A percentile compares a stretch with the other conserved stretches of the same genome.
These are phyloP conservation scores for Tetrapedia diversipes DNA, from an alignment of 2,888 invertebrate genomes.

Conservation along the genomic window DNA sequence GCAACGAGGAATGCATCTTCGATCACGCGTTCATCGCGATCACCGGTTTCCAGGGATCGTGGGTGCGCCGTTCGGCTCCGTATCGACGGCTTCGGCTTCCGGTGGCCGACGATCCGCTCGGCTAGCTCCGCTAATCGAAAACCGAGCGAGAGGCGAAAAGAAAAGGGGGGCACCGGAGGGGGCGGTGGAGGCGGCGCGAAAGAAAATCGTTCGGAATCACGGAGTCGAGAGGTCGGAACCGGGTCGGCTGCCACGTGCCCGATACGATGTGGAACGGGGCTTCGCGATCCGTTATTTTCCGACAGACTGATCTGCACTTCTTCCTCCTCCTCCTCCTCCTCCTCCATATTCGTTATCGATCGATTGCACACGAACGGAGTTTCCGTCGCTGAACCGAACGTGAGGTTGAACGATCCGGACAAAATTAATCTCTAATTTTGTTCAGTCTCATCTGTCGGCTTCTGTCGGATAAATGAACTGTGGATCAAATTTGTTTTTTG, in stretches of 20 bases:
- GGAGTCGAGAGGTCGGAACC: constrained; percentile 40
- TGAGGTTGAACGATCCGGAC: no score
- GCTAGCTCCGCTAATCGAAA: constrained; percentile 75
- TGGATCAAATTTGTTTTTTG: no score
- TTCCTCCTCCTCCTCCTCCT: not conserved
- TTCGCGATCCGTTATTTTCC: constrained; percentile 27
- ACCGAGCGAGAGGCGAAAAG: constrained; percentile 57
- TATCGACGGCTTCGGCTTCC: constrained; percentile 72
- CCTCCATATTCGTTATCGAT: no score
- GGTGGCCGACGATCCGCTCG: constrained; percentile 73
- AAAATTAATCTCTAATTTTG: no score
- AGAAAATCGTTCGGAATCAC: constrained; percentile 49
- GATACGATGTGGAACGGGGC: constrained; percentile 34
- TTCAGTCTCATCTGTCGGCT: no score
- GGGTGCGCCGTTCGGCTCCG: constrained; percentile 73
- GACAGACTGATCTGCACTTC: not conserved
- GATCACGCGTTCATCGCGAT: constrained; percentile 18
- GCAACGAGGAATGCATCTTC: constrained; percentile 19
- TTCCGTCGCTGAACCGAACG: not conserved
- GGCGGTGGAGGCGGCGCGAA: constrained; percentile 38
- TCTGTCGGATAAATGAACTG: no score
- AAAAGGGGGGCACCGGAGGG: constrained; percentile 9
- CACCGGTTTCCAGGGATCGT: constrained; percentile 72
- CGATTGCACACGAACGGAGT: constrained; percentile 2
- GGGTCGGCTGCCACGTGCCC: constrained; percentile 55